Evolutionary conservation across 2,797 vertebrate genomes (phyloP).

Genomic region (Alcedo atthis): DNA sequence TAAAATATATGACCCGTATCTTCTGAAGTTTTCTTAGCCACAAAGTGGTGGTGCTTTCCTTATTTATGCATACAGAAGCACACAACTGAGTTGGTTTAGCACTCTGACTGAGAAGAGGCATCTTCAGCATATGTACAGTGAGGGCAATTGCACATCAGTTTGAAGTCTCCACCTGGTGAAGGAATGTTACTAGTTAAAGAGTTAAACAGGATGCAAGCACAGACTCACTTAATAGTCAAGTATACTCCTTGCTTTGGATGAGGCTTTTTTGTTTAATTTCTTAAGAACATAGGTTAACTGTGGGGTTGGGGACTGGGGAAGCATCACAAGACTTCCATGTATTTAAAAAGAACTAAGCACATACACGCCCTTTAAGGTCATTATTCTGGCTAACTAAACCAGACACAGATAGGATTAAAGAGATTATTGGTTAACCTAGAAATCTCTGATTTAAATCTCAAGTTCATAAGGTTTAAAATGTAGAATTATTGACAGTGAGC

Average conservation of each 20-base stretch:
- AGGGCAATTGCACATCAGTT: background rate
- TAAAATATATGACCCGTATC: background rate
- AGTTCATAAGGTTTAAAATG: background rate
- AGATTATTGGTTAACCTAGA: slow-evolving; percentile 43
- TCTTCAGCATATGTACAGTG: too few relatives aligned
- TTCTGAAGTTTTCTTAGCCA: background rate
- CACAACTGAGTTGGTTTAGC: background rate
- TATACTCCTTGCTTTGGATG: background rate
- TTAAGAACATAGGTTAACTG: background rate
- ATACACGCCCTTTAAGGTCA: background rate
- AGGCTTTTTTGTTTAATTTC: background rate
- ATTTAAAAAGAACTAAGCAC: background rate
- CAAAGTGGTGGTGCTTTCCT: accelerated
- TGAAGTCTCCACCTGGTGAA: background rate
- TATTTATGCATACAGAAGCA: background rate
- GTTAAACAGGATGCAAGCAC: background rate
- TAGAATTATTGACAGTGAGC: background rate
- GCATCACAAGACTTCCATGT: accelerated
- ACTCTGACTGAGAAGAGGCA: background rate
- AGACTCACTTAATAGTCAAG: background rate
- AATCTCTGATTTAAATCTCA: background rate
- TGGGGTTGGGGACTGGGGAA: background rate
- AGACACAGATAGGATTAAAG: slow-evolving; percentile 28
- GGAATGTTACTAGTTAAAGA: background rate
- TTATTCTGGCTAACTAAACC: slow-evolving; percentile 1